Percentiles rank a stretch among this genome's conserved stretches.
Evolutionary conservation across 1,140 invertebrate species (phyloP).

Genomic region (Cyclina sinensis): DNA sequence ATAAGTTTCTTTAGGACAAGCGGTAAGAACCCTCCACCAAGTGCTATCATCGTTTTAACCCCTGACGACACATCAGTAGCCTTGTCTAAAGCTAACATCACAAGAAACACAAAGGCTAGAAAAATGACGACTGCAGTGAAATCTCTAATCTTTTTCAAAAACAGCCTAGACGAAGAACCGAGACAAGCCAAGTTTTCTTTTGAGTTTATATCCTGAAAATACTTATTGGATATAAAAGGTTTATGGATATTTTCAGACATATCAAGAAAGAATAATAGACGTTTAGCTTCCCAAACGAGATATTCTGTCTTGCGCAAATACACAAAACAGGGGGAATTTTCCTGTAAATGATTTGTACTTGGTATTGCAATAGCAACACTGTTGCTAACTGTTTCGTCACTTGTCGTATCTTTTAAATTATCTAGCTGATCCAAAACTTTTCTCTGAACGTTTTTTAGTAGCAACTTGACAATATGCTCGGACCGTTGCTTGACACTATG

Average conservation of each 20-base stretch:
- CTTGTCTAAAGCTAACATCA: neutral
- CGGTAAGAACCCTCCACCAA: neutral
- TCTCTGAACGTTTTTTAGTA: neutral
- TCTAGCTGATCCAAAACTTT: neutral
- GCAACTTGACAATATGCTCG: neutral
- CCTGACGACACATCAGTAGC: neutral
- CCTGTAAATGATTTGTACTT: neutral
- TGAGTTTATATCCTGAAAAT: neutral
- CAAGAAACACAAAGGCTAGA: neutral
- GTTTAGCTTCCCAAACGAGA: too few species aligned
- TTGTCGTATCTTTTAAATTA: neutral
- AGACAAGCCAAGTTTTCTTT: neutral
- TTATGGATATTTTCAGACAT: neutral
- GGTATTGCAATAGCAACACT: neutral
- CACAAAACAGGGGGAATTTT: neutral
- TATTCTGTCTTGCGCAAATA: neutral
- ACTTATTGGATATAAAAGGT: neutral
- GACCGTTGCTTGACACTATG: neutral
- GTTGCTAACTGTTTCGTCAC: neutral
- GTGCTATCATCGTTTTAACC: neutral
- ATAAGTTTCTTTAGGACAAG: neutral
- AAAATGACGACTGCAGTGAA: neutral
- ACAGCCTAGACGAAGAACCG: neutral
- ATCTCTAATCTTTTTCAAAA: neutral
- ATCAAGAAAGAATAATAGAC: too few species aligned